A percentile compares a stretch with the other conserved stretches of the same genome.
These are phyloP conservation scores for Sesamia nonagrioides DNA, from an alignment of 1,140 invertebrate species.

Conservation along the genomic window DNA sequence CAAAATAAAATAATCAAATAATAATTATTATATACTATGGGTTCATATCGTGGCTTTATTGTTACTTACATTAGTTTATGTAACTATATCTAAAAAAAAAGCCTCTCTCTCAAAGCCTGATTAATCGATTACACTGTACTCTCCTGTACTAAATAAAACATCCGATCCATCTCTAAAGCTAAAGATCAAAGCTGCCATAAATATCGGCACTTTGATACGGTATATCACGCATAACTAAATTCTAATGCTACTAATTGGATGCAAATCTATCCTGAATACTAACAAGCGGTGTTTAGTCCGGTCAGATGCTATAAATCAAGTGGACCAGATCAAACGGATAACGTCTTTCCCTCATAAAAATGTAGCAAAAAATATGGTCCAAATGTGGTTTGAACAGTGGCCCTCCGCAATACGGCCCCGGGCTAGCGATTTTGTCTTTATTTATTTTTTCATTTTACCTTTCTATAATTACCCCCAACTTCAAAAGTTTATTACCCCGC, in stretches of 20 bases:
- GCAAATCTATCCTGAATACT: conserved; percentile 80
- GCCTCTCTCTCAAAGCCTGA: background rate
- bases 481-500: conserved; percentile 63
- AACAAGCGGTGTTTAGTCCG: conserved; percentile 75
- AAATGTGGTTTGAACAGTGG: conserved; percentile 81
- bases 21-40: no score
- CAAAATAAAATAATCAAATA: no score
- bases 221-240: conserved; percentile 62
- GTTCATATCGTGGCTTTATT: no score
- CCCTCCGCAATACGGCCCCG: conserved; percentile 68
- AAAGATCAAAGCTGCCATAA: conserved; percentile 16
- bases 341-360: conserved; percentile 68
- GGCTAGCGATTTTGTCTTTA: conserved; percentile 72
- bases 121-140: background rate
- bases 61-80: background rate
- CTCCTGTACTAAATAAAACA: background rate
- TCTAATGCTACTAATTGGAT: conserved; percentile 77
- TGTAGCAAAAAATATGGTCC: conserved; percentile 69
- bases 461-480: conserved; percentile 71
- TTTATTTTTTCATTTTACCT: conserved; percentile 69
- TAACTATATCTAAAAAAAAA: background rate
- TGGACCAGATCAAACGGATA: conserved; percentile 76
- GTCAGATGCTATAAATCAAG: conserved; percentile 77
- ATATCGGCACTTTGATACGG: conserved; percentile 62
- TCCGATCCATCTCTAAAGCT: background rate